Conservation (phyloP, 2,797 vertebrate genomes). For the Sebastes kiyomatsui region DNA sequence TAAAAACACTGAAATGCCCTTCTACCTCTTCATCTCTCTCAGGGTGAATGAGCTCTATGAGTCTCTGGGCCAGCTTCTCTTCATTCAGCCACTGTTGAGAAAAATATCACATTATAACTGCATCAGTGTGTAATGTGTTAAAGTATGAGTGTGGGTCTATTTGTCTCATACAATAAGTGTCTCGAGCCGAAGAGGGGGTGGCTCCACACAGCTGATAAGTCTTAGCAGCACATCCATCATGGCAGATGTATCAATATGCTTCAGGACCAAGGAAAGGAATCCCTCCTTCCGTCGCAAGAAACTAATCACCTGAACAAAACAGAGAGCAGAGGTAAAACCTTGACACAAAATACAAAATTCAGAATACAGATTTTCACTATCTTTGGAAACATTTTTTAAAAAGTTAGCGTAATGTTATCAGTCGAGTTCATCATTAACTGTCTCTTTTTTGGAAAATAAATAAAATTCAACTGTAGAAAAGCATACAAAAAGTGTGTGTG, state of each 20-base stretch:
- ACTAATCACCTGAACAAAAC: conserved; percentile 86
- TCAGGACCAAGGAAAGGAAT: conserved; percentile 91
- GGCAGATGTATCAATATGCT: conserved; percentile 95
- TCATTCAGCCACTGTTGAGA: conserved; percentile 92
- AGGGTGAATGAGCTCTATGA: conserved; percentile 92
- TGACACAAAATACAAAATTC: neutral
- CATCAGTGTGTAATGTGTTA: neutral
- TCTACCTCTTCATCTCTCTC: conserved; percentile 93
- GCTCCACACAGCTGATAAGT: conserved; percentile 97
- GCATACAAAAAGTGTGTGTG: too few species aligned
- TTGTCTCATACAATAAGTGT: conserved; percentile 88
- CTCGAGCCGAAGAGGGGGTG: conserved; percentile 89
- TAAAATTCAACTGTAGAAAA: too few species aligned
- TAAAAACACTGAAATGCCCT: neutral
- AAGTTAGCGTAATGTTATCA: too few species aligned
- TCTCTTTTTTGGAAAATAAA: too few species aligned
- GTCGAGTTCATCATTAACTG: too few species aligned
- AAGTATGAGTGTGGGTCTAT: neutral
- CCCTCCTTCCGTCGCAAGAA: conserved; percentile 92
- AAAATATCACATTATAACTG: conserved; percentile 1
- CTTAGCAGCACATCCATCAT: conserved; percentile 98
- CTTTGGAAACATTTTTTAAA: too few species aligned
- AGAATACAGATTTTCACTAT: too few species aligned
- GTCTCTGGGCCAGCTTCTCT: conserved; percentile 91
- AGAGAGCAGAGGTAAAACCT: neutral